A percentile compares a stretch with the other conserved stretches of the same genome.
These are phyloP conservation scores for Neolamprologus sp. DNA, from an alignment of 2,113 vertebrate species.

Conservation along the genomic window DNA sequence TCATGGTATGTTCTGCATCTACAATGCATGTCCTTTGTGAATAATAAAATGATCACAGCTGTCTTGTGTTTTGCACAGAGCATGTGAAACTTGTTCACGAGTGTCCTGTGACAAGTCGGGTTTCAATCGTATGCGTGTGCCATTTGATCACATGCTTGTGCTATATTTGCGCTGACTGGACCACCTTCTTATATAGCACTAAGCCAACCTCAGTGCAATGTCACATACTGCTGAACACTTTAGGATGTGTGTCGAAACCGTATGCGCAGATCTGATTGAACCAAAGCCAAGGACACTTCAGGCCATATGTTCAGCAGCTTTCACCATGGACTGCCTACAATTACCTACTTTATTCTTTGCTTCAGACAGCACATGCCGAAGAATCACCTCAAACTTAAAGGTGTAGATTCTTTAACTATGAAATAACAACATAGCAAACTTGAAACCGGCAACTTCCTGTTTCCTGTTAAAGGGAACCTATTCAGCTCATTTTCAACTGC, in stretches of 20 bases:
- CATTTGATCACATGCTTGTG: conserved; percentile 10
- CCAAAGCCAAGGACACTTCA: background rate
- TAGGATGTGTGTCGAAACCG: background rate
- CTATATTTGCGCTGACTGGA: conserved; percentile 25
- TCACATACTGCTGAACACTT: background rate
- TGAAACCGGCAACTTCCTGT: background rate
- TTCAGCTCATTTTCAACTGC: background rate
- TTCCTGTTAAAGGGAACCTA: background rate
- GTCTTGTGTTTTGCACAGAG: background rate
- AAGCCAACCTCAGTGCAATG: background rate
- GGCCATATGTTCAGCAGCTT: background rate
- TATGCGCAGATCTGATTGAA: background rate
- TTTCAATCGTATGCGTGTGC: background rate
- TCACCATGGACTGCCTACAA: background rate
- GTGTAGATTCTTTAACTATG: background rate
- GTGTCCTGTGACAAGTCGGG: background rate
- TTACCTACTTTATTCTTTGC: background rate
- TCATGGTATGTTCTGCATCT: background rate
- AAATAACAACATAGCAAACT: background rate
- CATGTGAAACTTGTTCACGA: background rate
- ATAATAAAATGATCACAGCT: background rate
- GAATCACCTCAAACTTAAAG: background rate
- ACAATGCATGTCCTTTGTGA: background rate
- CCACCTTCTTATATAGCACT: background rate
- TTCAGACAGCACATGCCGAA: fast-evolving